Evolutionary conservation across 2,888 invertebrate genomes (phyloP).

Genomic region (Atrina japonica): DNA sequence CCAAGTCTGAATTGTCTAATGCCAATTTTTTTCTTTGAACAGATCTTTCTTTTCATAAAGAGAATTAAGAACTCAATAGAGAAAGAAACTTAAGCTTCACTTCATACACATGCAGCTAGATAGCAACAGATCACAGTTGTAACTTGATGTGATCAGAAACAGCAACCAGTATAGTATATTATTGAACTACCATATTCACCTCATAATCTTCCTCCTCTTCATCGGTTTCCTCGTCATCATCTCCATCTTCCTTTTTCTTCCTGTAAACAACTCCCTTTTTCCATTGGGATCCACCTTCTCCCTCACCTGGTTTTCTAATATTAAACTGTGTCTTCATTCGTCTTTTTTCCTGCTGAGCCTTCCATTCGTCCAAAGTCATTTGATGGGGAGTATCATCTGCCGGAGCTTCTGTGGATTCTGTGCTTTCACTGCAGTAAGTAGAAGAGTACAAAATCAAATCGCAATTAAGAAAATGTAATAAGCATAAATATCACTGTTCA

Average conservation of each 20-base stretch:
- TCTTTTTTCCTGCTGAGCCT: conserved; percentile 88
- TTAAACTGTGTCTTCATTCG: conserved; percentile 94
- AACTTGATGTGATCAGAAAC: no score
- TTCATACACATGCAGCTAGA: no score
- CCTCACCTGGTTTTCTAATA: conserved; percentile 95
- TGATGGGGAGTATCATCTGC: conserved; percentile 89
- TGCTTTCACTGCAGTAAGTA: conserved; percentile 64
- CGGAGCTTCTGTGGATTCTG: conserved; percentile 56
- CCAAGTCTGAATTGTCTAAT: no score
- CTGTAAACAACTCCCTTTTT: conserved; percentile 79
- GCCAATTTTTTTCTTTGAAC: no score
- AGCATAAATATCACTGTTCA: no score
- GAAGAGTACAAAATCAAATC: neutral
- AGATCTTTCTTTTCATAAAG: no score
- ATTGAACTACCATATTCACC: no score
- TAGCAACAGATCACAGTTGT: no score
- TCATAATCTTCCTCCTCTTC: conserved; percentile 61
- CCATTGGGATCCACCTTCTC: conserved; percentile 91
- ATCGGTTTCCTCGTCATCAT: conserved; percentile 84
- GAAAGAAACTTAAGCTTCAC: no score
- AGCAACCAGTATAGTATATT: no score
- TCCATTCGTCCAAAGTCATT: conserved; percentile 97
- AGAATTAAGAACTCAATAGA: no score
- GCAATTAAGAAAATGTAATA: no score
- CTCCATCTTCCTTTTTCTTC: conserved; percentile 85